phyloP scores from a whole-genome alignment of 2,888 invertebrate genomes.

The Microctonus brassicae region DNA sequence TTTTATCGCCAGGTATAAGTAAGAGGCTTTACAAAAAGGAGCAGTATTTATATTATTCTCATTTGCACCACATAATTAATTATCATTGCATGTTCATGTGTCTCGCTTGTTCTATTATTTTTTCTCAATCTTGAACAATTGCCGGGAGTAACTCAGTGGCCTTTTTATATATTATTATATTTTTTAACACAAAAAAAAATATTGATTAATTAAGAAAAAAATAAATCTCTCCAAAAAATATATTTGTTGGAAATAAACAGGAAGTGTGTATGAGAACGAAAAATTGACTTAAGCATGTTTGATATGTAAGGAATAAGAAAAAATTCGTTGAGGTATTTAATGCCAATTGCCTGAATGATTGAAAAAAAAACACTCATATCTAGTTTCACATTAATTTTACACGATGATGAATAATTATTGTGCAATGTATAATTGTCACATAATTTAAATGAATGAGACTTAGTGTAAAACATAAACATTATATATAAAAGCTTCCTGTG shows the following conservation, averaged over 20 bases:
- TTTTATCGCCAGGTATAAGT: neutral
- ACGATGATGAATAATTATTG: constrained; percentile 38
- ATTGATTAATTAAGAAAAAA: neutral
- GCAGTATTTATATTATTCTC: neutral
- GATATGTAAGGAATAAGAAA: constrained; percentile 34
- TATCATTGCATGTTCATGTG: neutral
- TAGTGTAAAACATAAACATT: neutral
- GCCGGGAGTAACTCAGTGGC: neutral
- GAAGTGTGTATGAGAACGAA: neutral
- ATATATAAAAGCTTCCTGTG: neutral
- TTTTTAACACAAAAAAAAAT: neutral
- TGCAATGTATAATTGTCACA: constrained; percentile 36
- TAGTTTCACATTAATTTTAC: constrained; percentile 58
- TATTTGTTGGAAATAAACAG: neutral
- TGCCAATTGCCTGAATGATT: constrained; percentile 63
- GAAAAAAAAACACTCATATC: constrained; percentile 54
- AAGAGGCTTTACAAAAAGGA: neutral
- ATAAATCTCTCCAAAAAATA: neutral
- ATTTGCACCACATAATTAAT: neutral
- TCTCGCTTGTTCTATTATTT: neutral
- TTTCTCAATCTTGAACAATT: neutral
- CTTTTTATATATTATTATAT: neutral
- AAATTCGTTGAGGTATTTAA: constrained; percentile 48
- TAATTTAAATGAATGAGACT: neutral
- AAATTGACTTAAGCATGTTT: constrained; percentile 41